Conservation (phyloP, 2,113 vertebrate genomes). For the Montifringilla adamsi region DNA sequence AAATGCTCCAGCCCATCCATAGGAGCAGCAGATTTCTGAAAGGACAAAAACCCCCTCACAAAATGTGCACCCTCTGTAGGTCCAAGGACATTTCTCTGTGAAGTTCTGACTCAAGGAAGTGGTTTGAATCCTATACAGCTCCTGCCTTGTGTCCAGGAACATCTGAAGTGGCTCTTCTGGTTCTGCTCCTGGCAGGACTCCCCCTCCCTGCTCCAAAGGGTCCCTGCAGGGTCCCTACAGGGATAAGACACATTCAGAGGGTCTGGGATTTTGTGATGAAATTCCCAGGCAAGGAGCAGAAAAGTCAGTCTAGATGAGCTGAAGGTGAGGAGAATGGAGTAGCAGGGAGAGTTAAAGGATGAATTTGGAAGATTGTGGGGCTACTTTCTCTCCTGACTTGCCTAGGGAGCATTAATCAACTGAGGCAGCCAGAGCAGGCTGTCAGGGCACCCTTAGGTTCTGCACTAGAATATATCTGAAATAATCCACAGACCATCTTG, state of each 20-base stretch:
- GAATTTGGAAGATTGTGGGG: not conserved
- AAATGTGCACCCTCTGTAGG: not conserved
- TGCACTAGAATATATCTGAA: not conserved
- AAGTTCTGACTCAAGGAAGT: not conserved
- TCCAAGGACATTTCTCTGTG: not conserved
- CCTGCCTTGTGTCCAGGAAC: not conserved
- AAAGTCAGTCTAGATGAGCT: not conserved
- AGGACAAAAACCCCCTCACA: not conserved
- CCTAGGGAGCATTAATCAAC: not conserved
- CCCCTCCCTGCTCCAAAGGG: not conserved
- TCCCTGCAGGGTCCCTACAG: not conserved
- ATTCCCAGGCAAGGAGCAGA: not conserved
- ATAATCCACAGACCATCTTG: not conserved
- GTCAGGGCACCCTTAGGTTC: not conserved
- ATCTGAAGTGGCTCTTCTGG: not conserved
- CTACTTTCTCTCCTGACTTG: not conserved
- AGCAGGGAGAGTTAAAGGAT: not conserved
- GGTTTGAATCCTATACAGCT: not conserved
- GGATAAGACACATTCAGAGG: not conserved
- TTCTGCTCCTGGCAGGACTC: not conserved
- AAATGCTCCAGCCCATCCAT: slow-evolving; percentile 80
- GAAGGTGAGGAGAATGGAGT: not conserved
- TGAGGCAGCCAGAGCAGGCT: not conserved
- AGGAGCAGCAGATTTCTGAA: slow-evolving; percentile 79
- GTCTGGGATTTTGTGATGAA: not conserved